A percentile compares a stretch with the other conserved stretches of the same genome.
These are phyloP conservation scores for Brachypteracias leptosomus DNA, from an alignment of 2,113 vertebrate genomes.

Conservation along the genomic window DNA sequence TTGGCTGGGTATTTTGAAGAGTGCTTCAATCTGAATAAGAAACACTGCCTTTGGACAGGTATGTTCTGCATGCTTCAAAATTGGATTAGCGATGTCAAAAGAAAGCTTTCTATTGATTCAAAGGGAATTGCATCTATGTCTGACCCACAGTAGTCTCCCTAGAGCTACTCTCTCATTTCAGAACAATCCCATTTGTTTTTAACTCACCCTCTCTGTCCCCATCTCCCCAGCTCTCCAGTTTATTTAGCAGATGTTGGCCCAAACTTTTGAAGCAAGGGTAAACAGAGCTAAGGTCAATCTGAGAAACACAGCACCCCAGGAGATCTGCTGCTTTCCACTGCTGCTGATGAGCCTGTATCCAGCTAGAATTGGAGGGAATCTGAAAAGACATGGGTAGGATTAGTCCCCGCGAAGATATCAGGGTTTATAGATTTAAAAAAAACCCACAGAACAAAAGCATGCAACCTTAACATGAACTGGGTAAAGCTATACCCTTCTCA, in stretches of 20 bases:
- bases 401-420: not conserved
- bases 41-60: not conserved
- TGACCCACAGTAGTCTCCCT: not conserved
- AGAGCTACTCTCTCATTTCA: not conserved
- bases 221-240: not conserved
- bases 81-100: not conserved
- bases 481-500: conserved; percentile 21
- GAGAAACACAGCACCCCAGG: conserved; percentile 13
- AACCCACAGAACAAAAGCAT: not conserved
- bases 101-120: not conserved
- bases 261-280: conserved; percentile 33
- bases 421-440: not conserved
- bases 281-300: conserved; percentile 49
- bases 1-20: not conserved
- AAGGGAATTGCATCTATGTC: not conserved
- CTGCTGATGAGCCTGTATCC: not conserved
- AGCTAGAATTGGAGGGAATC: not conserved
- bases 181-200: not conserved
- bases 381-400: not conserved
- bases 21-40: not conserved
- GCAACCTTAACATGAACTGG: not conserved
- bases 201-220: not conserved
- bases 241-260: conserved; percentile 25
- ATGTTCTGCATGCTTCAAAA: not conserved
- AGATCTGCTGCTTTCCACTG: conserved; percentile 25